Base-by-base conservation (phyloP, 1,140 invertebrate genomes). In the Popillia japonica region DNA sequence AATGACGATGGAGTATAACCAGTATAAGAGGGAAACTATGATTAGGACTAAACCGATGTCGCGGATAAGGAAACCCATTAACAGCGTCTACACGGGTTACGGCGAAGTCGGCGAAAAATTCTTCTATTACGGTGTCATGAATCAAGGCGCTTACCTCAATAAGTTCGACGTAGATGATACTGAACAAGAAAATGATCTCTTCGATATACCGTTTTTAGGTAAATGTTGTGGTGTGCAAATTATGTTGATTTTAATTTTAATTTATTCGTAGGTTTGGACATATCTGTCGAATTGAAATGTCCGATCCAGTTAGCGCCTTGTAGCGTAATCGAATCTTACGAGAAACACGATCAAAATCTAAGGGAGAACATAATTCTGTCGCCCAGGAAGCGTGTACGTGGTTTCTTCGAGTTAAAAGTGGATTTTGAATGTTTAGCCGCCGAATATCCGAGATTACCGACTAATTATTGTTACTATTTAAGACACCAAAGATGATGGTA, bases 41-140 rank as follows among this genome's bases (percentile, higher is more conserved):
- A 48, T 76, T 23, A 76, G 75, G 22, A 27, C 44, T 3, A 76
- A 76, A 1, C 41, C 75, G 11, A 76, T n/a, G 10, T 34, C 75
- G 9, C 22, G 44, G n/a, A 76, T 76, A 9, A 44, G 44, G 41
- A 44, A 42, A 9, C 75, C 75, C n/a, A 76, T 76, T 27, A 76
- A 76, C 23, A 42, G 40, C 40, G 75, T 76, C 17, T 76, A 76
- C 22, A 76, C 75, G 3, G 75, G 75, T 0, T 76, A 76, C 22
- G 75, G 75, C 23, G 75, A 76, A 55, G 75, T 76, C 3, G 75
- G 75, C 9, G 44, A 76, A 6, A 76, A 44, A 23, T 76, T 76
- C 27, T 76, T 76, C 14, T 76, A 76, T 76, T 76, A 76, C 22
- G 75, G 75, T 0, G 75, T 76, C 0, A 76, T 76, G 75, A 76